These are phyloP conservation scores for Drosophila kanekoi DNA, from an alignment of 2,888 invertebrate species.

Conservation along the genomic window DNA sequence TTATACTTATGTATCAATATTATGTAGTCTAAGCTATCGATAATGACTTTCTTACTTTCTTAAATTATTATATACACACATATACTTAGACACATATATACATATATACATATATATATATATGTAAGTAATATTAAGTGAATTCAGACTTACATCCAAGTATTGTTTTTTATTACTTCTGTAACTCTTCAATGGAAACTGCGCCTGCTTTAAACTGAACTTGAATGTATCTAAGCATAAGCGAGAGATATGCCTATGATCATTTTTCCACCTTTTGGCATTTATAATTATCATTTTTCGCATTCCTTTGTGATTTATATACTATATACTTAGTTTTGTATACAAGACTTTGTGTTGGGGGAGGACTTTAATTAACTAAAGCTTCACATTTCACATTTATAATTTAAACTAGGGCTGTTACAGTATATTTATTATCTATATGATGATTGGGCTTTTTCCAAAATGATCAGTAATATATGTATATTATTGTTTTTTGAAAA, in stretches of 20 bases:
- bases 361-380: background rate
- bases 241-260: constrained; percentile 5
- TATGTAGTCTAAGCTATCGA: constrained; percentile 40
- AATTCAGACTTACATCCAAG: constrained; percentile 48
- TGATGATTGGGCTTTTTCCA: constrained; percentile 35
- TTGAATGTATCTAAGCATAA: background rate
- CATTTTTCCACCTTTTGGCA: constrained; percentile 44
- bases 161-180: constrained; percentile 38
- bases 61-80: constrained; percentile 36
- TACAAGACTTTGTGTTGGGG: background rate
- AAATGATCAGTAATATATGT: constrained; percentile 37
- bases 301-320: constrained; percentile 34
- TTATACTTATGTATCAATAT: constrained; percentile 40
- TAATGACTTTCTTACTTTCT: constrained; percentile 47
- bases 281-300: constrained; percentile 24
- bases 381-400: constrained; percentile 29
- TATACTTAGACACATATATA: constrained; percentile 4
- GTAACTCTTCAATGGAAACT: constrained; percentile 22
- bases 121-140: constrained; percentile 42
- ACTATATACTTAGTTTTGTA: constrained; percentile 11
- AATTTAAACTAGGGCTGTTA: constrained; percentile 32
- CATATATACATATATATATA: constrained; percentile 18
- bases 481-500: constrained; percentile 37
- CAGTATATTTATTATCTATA: constrained; percentile 30
- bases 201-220: background rate